Percentiles rank a stretch among this genome's conserved stretches.
These are phyloP conservation scores for Paragorgia papillata DNA, from an alignment of 92 coral and sea anemone genomes.

Conservation along the genomic window DNA sequence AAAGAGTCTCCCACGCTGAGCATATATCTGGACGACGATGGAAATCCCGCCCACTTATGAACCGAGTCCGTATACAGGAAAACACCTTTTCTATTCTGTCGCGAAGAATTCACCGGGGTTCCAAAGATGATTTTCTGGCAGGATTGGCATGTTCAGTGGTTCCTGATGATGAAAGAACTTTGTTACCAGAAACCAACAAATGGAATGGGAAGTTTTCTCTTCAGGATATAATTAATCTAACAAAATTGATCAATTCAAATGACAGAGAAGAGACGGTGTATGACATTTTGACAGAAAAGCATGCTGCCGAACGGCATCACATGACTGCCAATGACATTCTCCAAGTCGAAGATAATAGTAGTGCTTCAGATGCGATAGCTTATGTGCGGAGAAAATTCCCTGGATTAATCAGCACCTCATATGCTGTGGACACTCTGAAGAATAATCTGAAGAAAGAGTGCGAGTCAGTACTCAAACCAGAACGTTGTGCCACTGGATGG, in stretches of 20 bases:
- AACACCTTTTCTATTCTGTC: slow-evolving; percentile 29
- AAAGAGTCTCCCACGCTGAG: background rate
- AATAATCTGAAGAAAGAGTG: slow-evolving; percentile 26
- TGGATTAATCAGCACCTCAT: slow-evolving; percentile 12
- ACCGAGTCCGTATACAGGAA: slow-evolving; percentile 45
- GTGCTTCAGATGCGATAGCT: too few species aligned
- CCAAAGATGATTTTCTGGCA: slow-evolving; percentile 46
- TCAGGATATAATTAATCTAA: slow-evolving; percentile 47
- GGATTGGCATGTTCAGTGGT: slow-evolving; percentile 47
- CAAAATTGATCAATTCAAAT: slow-evolving; percentile 25
- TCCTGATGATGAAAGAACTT: slow-evolving; percentile 33
- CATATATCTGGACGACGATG: slow-evolving; percentile 45
- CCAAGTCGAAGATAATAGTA: too few species aligned
- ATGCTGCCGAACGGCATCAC: slow-evolving; percentile 39
- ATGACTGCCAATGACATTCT: slow-evolving; percentile 32
- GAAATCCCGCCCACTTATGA: slow-evolving; percentile 45
- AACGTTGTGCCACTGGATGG: slow-evolving; percentile 55
- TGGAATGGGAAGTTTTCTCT: slow-evolving; percentile 46
- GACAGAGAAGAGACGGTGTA: slow-evolving; percentile 29
- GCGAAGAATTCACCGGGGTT: slow-evolving; percentile 43
- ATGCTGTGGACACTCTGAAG: slow-evolving; percentile 16
- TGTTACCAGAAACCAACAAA: slow-evolving; percentile 6
- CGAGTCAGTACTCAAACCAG: slow-evolving; percentile 17
- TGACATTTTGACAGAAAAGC: slow-evolving; percentile 39
- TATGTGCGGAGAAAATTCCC: slow-evolving; percentile 27